Evolutionary conservation across 2,113 vertebrate genomes (phyloP).

Genomic region (Parus major): DNA sequence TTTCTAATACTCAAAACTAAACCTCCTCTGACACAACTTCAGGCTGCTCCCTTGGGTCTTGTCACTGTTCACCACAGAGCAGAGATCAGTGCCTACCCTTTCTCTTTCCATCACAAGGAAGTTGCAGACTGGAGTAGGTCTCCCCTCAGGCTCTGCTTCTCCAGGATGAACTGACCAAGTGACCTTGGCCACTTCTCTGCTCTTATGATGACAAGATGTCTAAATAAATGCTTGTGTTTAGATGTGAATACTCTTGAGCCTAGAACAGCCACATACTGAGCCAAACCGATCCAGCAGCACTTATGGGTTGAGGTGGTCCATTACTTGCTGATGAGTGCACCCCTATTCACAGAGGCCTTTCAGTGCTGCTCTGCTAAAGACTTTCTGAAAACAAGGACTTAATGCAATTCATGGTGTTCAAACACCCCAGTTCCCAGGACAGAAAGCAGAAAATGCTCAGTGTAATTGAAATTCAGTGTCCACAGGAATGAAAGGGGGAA

Average conservation of each 20-base stretch:
- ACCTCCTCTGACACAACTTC: neutral
- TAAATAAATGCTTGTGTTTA: neutral
- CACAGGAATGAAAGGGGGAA: neutral
- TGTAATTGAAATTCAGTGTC: neutral
- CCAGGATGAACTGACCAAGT: neutral
- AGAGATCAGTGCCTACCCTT: neutral
- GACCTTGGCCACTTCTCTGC: neutral
- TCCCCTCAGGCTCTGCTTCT: neutral
- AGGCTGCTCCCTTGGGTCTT: accelerated
- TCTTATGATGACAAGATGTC: neutral
- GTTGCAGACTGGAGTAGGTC: neutral
- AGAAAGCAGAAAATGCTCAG: neutral
- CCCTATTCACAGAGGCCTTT: neutral
- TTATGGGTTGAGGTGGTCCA: neutral
- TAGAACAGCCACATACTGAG: neutral
- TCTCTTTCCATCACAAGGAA: accelerated
- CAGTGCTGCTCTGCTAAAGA: neutral
- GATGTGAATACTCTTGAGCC: neutral
- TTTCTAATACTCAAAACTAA: neutral
- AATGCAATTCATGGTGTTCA: neutral
- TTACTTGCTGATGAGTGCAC: neutral
- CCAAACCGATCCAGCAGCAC: neutral
- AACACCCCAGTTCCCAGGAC: neutral
- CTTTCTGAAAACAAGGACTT: neutral
- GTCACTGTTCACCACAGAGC: neutral